Evolutionary conservation across 1,140 invertebrate genomes (phyloP).

Genomic region (Zophobas morio): DNA sequence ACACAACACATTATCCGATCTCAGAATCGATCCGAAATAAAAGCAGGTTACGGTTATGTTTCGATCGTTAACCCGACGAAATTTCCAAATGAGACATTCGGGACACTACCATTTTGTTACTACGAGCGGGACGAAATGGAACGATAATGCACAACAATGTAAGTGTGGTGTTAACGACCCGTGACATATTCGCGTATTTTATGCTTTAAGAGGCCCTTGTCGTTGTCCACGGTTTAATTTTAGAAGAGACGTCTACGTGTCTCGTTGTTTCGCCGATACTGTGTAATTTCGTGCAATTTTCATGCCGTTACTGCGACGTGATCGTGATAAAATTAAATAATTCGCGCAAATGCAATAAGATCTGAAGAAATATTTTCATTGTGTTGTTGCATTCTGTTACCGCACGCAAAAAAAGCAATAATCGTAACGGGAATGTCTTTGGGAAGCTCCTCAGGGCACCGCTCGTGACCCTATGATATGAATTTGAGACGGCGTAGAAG

Average conservation of each 20-base stretch:
- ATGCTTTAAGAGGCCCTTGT: conserved; percentile 2
- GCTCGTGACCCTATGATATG: not conserved
- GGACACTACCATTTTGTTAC: not conserved
- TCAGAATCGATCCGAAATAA: conserved; percentile 18
- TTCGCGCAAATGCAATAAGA: not conserved
- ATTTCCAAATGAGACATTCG: not conserved
- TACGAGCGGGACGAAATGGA: not conserved
- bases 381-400: no score
- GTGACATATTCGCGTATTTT: conserved; percentile 9
- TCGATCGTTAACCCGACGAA: conserved; percentile 13
- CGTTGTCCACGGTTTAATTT: not conserved
- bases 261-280: not conserved
- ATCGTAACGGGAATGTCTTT: not conserved
- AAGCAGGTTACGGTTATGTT: conserved; percentile 7
- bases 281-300: conserved; percentile 22
- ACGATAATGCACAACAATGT: not conserved
- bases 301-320: conserved; percentile 15
- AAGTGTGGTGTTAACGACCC: not conserved
- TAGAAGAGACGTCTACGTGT: not conserved
- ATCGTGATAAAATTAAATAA: conserved; percentile 29
- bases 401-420: no score
- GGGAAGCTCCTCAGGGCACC: not conserved
- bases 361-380: conserved; percentile 1
- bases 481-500: conserved; percentile 1
- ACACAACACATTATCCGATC: not conserved